phyloP scores from a whole-genome alignment of 2,888 invertebrate genomes.

The Panorpa germanica region DNA sequence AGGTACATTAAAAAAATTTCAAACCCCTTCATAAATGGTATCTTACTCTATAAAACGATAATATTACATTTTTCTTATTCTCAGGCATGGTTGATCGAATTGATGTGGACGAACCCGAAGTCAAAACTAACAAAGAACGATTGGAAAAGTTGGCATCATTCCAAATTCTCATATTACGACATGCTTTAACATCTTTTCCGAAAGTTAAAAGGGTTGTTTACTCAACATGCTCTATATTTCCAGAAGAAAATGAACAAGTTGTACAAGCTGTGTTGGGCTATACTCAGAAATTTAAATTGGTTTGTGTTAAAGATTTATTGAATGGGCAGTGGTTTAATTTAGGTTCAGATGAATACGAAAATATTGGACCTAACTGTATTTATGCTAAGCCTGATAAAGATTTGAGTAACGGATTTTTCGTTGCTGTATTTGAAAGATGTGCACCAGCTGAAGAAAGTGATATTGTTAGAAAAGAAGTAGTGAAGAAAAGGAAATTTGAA shows the following conservation, averaged over 20 bases:
- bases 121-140: conserved; percentile 29
- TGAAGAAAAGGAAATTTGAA: too few species aligned
- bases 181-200: conserved; percentile 72
- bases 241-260: conserved; percentile 90
- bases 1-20: conserved; percentile 32
- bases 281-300: conserved; percentile 36
- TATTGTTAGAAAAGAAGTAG: too few species aligned
- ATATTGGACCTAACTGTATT: conserved; percentile 54
- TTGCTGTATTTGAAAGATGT: conserved; percentile 75
- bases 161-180: conserved; percentile 66
- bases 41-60: conserved; percentile 3
- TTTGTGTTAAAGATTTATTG: conserved; percentile 36
- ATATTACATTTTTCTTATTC: conserved; percentile 12
- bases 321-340: conserved; percentile 47
- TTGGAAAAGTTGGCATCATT: conserved; percentile 50
- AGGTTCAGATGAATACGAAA: conserved; percentile 41
- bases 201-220: conserved; percentile 74
- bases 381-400: conserved; percentile 60
- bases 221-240: conserved; percentile 85
- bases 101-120: conserved; percentile 26
- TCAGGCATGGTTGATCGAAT: conserved; percentile 38
- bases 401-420: conserved; percentile 85
- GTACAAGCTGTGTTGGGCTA: conserved; percentile 19
- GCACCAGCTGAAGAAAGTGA: too few species aligned
- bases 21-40: too few species aligned